Conservation (phyloP, 2,113 vertebrate species). For the Empidonax alnorum region DNA sequence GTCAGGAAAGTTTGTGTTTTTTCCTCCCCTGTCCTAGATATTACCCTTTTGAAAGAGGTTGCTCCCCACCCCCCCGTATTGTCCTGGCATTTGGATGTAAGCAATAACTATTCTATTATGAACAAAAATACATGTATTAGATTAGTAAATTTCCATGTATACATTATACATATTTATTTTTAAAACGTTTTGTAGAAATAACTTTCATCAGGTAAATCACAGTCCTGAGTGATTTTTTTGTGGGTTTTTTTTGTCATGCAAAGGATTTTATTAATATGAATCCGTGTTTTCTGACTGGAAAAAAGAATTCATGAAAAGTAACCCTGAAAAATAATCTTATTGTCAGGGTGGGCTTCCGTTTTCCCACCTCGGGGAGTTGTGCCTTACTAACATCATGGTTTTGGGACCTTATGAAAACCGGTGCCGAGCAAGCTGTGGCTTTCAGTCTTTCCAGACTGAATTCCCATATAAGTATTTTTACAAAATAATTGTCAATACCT, state of each 20-base stretch:
- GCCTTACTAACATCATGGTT: neutral
- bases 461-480: neutral
- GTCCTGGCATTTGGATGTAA: neutral
- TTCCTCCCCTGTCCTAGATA: neutral
- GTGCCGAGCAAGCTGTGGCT: neutral
- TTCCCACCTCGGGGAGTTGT: neutral
- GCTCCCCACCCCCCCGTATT: neutral
- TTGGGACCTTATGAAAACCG: neutral
- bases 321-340: neutral
- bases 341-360: neutral
- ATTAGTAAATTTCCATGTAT: neutral
- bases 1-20: neutral
- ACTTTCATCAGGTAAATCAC: neutral
- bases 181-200: neutral
- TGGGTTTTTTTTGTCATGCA: neutral
- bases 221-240: neutral
- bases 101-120: neutral
- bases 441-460: neutral
- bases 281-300: neutral
- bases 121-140: neutral
- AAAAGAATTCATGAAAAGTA: neutral
- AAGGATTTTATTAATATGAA: neutral
- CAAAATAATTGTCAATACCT: neutral
- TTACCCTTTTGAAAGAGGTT: neutral
- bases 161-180: neutral